Base-by-base conservation (phyloP, 2,888 invertebrate genomes). In the Drosophila setosimentum region DNA sequence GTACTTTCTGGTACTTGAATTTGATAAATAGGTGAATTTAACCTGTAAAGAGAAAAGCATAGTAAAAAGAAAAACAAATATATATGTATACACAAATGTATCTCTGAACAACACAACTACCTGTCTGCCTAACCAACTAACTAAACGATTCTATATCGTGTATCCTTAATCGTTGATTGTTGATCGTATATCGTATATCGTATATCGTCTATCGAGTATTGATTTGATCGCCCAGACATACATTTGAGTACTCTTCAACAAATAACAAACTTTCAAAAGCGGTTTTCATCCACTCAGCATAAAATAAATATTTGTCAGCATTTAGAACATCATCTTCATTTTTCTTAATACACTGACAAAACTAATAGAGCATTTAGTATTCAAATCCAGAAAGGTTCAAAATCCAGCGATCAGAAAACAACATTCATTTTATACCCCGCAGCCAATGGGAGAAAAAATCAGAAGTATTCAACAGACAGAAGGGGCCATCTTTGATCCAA, bases 51-150 rank as follows among this genome's bases (percentile, higher is more conserved):
- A 33, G 18, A 58, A 50, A 21, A 27, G 33, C 54, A 35, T 51
- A 24, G 37, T 13, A 33, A 35, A 13, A 60, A 40, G 48, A 33
- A 35, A 13, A 60, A 40, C 48, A 50, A 35, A 53, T 49, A 30
- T 60, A 60, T 57, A 24, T 37, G 10, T 35, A 27, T 21, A 53
- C 21, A 59, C 18, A 59, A 49, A 51, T 51, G 69, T 69, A 71
- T 75, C 73, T 87, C 70, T 79, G 49, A 76, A 89, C 84, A 55
- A 55, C 89, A 76, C 66, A 88, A 85, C 79, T 87, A 87, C 87
- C 89, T 85, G 79, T 87, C 82, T 75, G 45, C 24, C 45, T 24
- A 45, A 72, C 88, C 68, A 78, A 59, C 58, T 66, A 42, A 57
- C 50, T 30, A 45, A 10, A 27, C 51, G 61, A 24, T 24, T 35